These are phyloP conservation scores for Unio delphinus DNA, from an alignment of 2,888 invertebrate genomes.

Conservation along the genomic window DNA sequence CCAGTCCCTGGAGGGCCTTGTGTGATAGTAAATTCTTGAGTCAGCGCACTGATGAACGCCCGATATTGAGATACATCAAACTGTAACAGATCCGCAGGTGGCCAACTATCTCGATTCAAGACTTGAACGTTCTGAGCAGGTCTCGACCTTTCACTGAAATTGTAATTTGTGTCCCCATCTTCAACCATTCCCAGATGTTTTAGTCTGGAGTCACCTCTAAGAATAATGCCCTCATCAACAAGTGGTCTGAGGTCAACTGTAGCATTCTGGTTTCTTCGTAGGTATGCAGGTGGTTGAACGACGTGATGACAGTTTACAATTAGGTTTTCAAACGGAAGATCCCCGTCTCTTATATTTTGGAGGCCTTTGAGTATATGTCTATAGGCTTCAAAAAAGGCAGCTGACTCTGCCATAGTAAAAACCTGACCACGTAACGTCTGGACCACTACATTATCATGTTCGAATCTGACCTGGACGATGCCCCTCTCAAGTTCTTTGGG, in stretches of 20 bases:
- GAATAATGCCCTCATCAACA: constrained; percentile 32
- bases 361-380: constrained; percentile 82
- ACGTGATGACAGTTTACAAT: constrained; percentile 41
- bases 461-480: constrained; percentile 51
- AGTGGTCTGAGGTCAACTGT: constrained; percentile 45
- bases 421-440: constrained; percentile 13
- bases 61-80: constrained; percentile 62
- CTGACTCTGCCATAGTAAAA: constrained; percentile 81
- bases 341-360: constrained; percentile 74
- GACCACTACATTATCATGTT: constrained; percentile 18
- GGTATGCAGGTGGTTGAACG: constrained; percentile 46
- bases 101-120: constrained; percentile 21
- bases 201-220: constrained; percentile 23
- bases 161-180: constrained; percentile 6
- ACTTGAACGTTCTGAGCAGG: constrained; percentile 18
- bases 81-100: constrained; percentile 45
- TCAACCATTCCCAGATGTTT: constrained; percentile 19
- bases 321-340: constrained; percentile 52
- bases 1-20: constrained; percentile 88
- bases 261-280: constrained; percentile 17
- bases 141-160: constrained; percentile 19
- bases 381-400: constrained; percentile 87
- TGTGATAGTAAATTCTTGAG: constrained; percentile 65
- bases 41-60: constrained; percentile 62
- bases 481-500: constrained; percentile 46